Conservation (phyloP, 2,888 invertebrate genomes). For the Pristionchus exspectatus region DNA sequence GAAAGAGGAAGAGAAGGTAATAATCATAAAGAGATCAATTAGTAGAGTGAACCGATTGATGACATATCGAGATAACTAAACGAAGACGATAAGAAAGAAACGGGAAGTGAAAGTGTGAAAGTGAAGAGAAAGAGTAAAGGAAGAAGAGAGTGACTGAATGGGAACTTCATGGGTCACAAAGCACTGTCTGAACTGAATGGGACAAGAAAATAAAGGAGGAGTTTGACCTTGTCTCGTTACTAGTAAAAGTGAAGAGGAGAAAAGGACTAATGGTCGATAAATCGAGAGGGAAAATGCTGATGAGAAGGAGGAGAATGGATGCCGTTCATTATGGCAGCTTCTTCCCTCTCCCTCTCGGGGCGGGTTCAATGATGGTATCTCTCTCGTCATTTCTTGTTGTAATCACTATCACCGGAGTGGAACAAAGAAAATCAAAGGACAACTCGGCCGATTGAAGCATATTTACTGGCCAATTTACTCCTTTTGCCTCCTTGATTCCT, state of each 20-base stretch:
- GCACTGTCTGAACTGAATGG: slow-evolving; percentile 22
- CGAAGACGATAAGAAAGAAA: slow-evolving; percentile 2
- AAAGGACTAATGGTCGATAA: background rate
- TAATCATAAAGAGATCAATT: background rate
- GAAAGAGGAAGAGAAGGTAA: background rate
- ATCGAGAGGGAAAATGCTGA: background rate
- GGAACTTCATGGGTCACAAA: slow-evolving; percentile 21
- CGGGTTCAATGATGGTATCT: background rate
- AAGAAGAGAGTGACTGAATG: slow-evolving; percentile 15
- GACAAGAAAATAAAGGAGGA: slow-evolving; percentile 29
- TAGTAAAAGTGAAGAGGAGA: background rate
- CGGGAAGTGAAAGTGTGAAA: slow-evolving; percentile 14
- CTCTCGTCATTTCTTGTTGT: slow-evolving; percentile 18
- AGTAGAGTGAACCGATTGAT: background rate
- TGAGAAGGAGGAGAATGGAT: background rate
- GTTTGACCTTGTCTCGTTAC: slow-evolving; percentile 34
- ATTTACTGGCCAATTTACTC: background rate
- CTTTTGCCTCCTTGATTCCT: background rate
- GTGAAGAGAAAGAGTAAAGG: slow-evolving; percentile 26
- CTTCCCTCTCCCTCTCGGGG: background rate
- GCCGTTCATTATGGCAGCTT: background rate
- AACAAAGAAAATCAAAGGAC: slow-evolving; percentile 32
- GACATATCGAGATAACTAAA: slow-evolving; percentile 2
- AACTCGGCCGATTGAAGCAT: slow-evolving; percentile 11
- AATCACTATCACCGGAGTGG: slow-evolving; percentile 28